A percentile compares a stretch with the other conserved stretches of the same genome.
Evolutionary conservation across 2,113 vertebrate genomes (phyloP).

Genomic region (Chaetodon auriga): DNA sequence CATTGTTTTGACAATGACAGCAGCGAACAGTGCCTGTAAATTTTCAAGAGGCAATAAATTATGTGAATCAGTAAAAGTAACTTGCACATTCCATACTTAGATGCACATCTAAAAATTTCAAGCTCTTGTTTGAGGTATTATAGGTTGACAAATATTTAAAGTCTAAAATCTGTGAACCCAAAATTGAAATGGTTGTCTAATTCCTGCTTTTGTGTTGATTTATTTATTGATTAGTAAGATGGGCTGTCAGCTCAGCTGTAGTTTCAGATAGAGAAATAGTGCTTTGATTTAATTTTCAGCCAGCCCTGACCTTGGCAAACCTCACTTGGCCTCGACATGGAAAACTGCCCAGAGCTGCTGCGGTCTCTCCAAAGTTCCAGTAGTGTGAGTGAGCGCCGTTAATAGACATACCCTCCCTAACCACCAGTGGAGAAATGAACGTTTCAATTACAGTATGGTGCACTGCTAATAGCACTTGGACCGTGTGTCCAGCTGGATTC

Average conservation of each 20-base stretch:
- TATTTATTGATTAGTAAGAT: slow-evolving; percentile 20
- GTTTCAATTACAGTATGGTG: slow-evolving; percentile 73
- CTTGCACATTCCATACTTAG: background rate
- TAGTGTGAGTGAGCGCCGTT: slow-evolving; percentile 59
- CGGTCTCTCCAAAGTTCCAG: slow-evolving; percentile 62
- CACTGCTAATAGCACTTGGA: slow-evolving; percentile 72
- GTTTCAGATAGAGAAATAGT: slow-evolving; percentile 40
- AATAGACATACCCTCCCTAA: slow-evolving; percentile 67
- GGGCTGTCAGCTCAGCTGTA: slow-evolving; percentile 20
- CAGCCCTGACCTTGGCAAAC: slow-evolving; percentile 66
- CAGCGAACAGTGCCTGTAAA: background rate
- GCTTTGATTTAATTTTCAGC: slow-evolving; percentile 50
- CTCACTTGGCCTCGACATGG: slow-evolving; percentile 37
- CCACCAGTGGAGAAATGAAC: slow-evolving; percentile 67
- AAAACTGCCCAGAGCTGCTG: slow-evolving; percentile 59
- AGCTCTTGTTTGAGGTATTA: background rate
- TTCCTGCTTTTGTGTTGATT: background rate
- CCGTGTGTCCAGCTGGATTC: slow-evolving; percentile 78
- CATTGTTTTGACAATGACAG: no score
- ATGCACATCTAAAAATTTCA: background rate
- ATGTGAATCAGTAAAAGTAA: background rate
- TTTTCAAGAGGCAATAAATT: background rate
- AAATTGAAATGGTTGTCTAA: background rate
- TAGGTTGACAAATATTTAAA: background rate
- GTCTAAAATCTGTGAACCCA: background rate